phyloP scores from a whole-genome alignment of 2,797 vertebrate species.

The Microctenopoma stevenorrisi region DNA sequence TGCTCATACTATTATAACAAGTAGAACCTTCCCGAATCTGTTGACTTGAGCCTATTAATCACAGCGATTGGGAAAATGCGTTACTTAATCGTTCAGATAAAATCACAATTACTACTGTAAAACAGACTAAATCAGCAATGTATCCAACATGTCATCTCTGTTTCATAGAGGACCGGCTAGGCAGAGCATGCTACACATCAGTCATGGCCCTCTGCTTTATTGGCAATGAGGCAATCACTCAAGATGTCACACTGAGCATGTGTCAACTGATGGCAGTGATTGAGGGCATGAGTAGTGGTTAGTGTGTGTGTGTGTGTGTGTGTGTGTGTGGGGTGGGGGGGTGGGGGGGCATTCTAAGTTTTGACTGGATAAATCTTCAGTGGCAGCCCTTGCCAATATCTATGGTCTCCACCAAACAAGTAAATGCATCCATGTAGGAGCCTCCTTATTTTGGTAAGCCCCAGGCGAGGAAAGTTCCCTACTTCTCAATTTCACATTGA shows the following conservation, averaged over 20 bases:
- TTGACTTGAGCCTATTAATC: slow-evolving; percentile 32
- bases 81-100: slow-evolving; percentile 16
- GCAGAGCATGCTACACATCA: slow-evolving; percentile 50
- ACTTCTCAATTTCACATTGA: slow-evolving; percentile 56
- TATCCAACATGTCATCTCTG: slow-evolving; percentile 26
- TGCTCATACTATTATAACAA: slow-evolving; percentile 4
- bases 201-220: slow-evolving; percentile 55
- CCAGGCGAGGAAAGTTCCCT: slow-evolving; percentile 33
- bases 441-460: slow-evolving; percentile 34
- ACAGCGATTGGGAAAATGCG: neutral
- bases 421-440: slow-evolving; percentile 25
- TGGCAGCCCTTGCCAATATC: slow-evolving; percentile 64
- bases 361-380: slow-evolving; percentile 54
- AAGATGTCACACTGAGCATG: slow-evolving; percentile 67
- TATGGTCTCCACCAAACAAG: slow-evolving; percentile 37
- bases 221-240: slow-evolving; percentile 70
- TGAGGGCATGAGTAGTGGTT: slow-evolving; percentile 44
- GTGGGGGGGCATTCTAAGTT: slow-evolving; percentile 22
- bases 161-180: slow-evolving; percentile 35
- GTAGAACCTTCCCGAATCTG: slow-evolving; percentile 33
- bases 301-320: neutral
- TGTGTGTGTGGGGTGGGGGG: neutral
- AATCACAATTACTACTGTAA: slow-evolving; percentile 4
- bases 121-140: slow-evolving; percentile 32
- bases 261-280: slow-evolving; percentile 73